Evolutionary conservation across 2,113 vertebrate species (phyloP), one percentile per base, ranked within the genome.

Genomic region (Polyodon spathula): DNA sequence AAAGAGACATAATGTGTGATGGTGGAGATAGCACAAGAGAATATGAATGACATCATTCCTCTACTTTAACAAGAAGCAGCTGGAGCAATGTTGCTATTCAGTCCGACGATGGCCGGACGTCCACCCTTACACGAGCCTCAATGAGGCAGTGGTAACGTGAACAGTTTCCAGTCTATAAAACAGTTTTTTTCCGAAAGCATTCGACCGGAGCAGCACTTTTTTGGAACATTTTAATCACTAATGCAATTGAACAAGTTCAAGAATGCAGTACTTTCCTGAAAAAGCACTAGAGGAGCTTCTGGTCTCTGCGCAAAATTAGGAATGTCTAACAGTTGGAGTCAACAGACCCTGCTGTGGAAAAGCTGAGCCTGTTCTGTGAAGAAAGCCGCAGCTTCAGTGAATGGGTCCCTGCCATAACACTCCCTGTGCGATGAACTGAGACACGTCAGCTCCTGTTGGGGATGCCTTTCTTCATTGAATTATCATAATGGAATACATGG

Each of bases 281-380:
- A 86, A 87, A 75, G 91, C 93, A 40, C 81, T 98, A 67, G 92
- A 92, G 7, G 90, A 97, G 65, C 80, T 97, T 65, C 83, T 97
- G 78, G 68, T 87, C 63, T 91, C 94, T 27, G 93, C 95, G 0
- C 89, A 90, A 81, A 91, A 92, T 71, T 90, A 95, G 67, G 90
- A 93, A 74, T 92, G 91, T 64, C 87, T 97, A 62, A 98, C 95
- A 2, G 94, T 93, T 0, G 95, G n/a, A n/a, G n/a, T n/a, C n/a
- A n/a, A n/a, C n/a, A n/a, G 92, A 97, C 56, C 87, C 92, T 0
- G 81, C 89, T 40, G 78, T 97, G 69, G 92, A 97, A 72, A 93
- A 92, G 54, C 84, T 99, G 70, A 84, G 79, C 44, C 68, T 81
- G 2, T 98, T 97, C 66, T 99, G 96, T 0, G 93, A 98, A 66